A percentile compares a stretch with the other conserved stretches of the same genome.
These are phyloP conservation scores for Corvus hawaiiensis DNA, from an alignment of 2,113 vertebrate species.

Conservation along the genomic window DNA sequence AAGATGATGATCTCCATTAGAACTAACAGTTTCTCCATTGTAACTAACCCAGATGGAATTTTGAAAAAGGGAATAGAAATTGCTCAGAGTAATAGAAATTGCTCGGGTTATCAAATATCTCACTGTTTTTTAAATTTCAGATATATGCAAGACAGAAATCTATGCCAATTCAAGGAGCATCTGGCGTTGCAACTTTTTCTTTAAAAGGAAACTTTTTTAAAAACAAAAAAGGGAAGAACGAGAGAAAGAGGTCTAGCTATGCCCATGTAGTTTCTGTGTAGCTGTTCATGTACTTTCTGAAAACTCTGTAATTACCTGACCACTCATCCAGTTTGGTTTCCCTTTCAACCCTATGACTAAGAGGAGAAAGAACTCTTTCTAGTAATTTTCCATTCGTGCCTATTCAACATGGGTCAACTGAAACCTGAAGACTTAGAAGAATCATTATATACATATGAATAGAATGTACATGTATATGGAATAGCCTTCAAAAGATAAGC, in stretches of 20 bases:
- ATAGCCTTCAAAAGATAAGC: not conserved
- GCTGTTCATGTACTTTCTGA: not conserved
- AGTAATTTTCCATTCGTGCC: not conserved
- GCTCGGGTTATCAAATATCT: slow-evolving; percentile 61
- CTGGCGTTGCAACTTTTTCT: not conserved
- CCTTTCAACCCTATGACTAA: not conserved
- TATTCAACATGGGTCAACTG: not conserved
- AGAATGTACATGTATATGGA: not conserved
- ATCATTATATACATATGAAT: not conserved
- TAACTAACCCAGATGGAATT: slow-evolving; percentile 72
- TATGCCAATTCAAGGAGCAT: not conserved
- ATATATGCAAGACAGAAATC: not conserved
- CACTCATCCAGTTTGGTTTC: not conserved
- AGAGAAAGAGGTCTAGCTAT: not conserved
- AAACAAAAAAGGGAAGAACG: not conserved
- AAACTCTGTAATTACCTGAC: not conserved
- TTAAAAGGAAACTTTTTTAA: not conserved
- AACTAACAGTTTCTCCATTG: slow-evolving; percentile 72
- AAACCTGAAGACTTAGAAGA: not conserved
- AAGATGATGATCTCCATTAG: slow-evolving; percentile 61
- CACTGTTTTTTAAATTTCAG: not conserved
- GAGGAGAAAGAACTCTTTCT: not conserved
- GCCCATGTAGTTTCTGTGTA: not conserved
- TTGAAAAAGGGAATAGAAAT: slow-evolving; percentile 73
- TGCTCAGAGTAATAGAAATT: slow-evolving; percentile 60